phyloP scores from a whole-genome alignment of 2,888 invertebrate genomes.

The Drosophila borealis region DNA sequence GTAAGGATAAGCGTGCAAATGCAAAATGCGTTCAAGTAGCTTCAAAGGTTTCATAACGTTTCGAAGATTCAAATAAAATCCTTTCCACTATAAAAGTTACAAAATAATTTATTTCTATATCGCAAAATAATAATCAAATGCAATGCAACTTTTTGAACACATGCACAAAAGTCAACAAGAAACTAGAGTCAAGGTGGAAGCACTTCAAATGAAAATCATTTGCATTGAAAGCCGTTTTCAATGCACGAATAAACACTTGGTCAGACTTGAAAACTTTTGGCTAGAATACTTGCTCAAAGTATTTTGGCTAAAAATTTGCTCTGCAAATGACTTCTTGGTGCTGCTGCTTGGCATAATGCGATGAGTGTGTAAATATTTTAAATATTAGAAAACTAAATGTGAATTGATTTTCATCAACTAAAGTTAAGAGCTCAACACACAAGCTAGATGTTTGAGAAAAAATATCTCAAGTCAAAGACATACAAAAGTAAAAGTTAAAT shows the following conservation, averaged over 20 bases:
- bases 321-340: neutral
- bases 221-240: slow-evolving; percentile 20
- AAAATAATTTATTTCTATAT: neutral
- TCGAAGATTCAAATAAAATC: too few species aligned
- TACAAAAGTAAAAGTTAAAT: neutral
- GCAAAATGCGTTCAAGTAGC: neutral
- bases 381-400: slow-evolving; percentile 1
- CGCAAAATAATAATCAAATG: slow-evolving; percentile 6
- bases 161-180: slow-evolving; percentile 47
- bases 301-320: slow-evolving; percentile 11
- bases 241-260: slow-evolving; percentile 36
- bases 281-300: slow-evolving; percentile 15
- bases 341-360: slow-evolving; percentile 1
- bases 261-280: slow-evolving; percentile 18
- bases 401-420: neutral
- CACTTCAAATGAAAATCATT: slow-evolving; percentile 23
- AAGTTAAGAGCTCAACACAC: neutral
- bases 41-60: neutral
- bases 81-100: too few species aligned
- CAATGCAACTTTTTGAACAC: slow-evolving; percentile 45
- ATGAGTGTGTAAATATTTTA: slow-evolving; percentile 7
- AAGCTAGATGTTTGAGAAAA: neutral
- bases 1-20: neutral
- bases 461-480: neutral
- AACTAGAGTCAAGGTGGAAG: slow-evolving; percentile 15